Evolutionary conservation across 53 echinoderm and acorn worm species (phyloP).

Genomic region (Zoroaster sp.): DNA sequence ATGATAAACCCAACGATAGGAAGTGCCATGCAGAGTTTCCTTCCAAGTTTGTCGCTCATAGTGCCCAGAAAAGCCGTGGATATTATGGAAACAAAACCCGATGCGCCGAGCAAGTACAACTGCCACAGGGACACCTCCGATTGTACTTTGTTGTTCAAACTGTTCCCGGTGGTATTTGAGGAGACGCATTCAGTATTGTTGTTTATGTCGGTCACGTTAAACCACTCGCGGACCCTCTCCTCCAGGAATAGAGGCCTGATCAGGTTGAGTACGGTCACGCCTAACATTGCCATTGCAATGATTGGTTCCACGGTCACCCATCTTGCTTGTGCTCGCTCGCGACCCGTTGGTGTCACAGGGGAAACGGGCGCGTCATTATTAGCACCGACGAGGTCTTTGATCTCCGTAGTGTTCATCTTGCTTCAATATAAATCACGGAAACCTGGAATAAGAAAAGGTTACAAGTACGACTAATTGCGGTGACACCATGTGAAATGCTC

Average conservation of each 20-base stretch:
- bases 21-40: constrained; percentile 51
- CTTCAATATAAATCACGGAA: too few relatives aligned
- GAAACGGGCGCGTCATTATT: too few relatives aligned
- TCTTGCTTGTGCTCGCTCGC: constrained; percentile 24
- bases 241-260: constrained; percentile 25
- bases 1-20: constrained; percentile 53
- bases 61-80: constrained; percentile 52
- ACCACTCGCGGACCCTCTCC: not conserved
- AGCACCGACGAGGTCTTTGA: too few relatives aligned
- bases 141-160: constrained; percentile 23
- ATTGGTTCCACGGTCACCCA: constrained; percentile 60
- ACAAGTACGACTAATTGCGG: too few relatives aligned
- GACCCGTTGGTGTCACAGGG: not conserved
- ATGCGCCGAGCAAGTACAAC: constrained; percentile 23
- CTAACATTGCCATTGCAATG: not conserved
- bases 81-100: constrained; percentile 41
- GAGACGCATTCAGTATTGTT: not conserved
- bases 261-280: not conserved
- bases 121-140: constrained; percentile 56
- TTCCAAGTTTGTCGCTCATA: constrained; percentile 60
- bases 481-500: too few relatives aligned
- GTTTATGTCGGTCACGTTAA: constrained; percentile 1
- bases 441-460: too few relatives aligned
- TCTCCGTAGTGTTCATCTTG: too few relatives aligned
- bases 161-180: not conserved